Evolutionary conservation across 2,888 invertebrate species (phyloP).

Genomic region (Scaptomyza parva): DNA sequence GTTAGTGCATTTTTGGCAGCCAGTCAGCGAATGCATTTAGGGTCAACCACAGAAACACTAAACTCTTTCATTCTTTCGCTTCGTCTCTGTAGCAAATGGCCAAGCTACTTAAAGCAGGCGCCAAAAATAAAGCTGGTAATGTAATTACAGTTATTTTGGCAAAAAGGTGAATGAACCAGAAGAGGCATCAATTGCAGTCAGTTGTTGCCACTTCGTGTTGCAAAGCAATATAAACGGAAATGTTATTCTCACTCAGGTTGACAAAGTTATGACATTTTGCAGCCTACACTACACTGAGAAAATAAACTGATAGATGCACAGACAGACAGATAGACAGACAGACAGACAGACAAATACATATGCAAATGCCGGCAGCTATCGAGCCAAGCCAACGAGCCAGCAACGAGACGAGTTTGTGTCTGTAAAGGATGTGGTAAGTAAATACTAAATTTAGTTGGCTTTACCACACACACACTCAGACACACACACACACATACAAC

Average conservation of each 20-base stretch:
- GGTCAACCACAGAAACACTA: conserved; percentile 46
- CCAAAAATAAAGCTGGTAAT: conserved; percentile 64
- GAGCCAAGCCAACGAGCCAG: conserved; percentile 20
- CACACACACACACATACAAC: conserved; percentile 33
- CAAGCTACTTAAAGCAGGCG: conserved; percentile 57
- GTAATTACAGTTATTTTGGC: conserved; percentile 63
- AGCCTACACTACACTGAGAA: conserved; percentile 11
- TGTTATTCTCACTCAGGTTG: conserved; percentile 39
- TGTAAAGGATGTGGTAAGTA: conserved; percentile 77
- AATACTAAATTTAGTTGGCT: conserved; percentile 78
- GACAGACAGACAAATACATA: conserved; percentile 40
- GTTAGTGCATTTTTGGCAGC: conserved; percentile 73
- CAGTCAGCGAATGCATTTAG: conserved; percentile 65
- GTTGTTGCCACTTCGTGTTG: neutral
- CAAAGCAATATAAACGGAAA: conserved; percentile 24
- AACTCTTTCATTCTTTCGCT: too few species aligned
- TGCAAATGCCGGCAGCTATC: conserved; percentile 51
- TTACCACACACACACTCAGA: conserved; percentile 44
- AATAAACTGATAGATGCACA: conserved; percentile 53
- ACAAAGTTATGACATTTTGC: conserved; percentile 9
- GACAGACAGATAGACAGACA: conserved; percentile 30
- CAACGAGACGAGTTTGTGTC: conserved; percentile 31
- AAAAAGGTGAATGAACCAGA: conserved; percentile 65
- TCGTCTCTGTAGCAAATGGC: conserved; percentile 27
- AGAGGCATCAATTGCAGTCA: conserved; percentile 3